Evolutionary conservation across 2,888 invertebrate genomes (phyloP).

Genomic region (Drosophila subsilvestris): DNA sequence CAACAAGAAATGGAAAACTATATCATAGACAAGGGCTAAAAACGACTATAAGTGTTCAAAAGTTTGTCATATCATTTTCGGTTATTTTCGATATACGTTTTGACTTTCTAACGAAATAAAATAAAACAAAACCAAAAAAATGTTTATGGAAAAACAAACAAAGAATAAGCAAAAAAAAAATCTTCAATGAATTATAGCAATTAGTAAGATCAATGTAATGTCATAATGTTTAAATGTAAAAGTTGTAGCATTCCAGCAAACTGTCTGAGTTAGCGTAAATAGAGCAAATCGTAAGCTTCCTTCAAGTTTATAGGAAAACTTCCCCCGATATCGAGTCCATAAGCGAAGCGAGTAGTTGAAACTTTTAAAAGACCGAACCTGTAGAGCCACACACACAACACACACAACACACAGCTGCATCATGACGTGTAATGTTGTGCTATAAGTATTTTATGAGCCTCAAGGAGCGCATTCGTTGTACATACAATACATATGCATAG

Average conservation of each 20-base stretch:
- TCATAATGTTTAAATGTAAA: conserved; percentile 49
- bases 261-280: conserved; percentile 31
- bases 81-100: conserved; percentile 43
- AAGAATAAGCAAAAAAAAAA: conserved; percentile 37
- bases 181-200: conserved; percentile 44
- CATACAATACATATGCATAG: conserved; percentile 37
- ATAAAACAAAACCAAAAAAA: conserved; percentile 2
- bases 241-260: conserved; percentile 44
- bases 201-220: conserved; percentile 48
- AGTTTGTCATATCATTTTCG: conserved; percentile 55
- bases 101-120: conserved; percentile 49
- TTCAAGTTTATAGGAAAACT: conserved; percentile 49
- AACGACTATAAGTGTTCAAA: conserved; percentile 58
- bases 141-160: conserved; percentile 8
- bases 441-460: conserved; percentile 38
- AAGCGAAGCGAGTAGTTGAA: conserved; percentile 55
- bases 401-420: conserved; percentile 1
- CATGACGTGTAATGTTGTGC: conserved; percentile 46
- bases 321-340: conserved; percentile 68
- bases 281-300: conserved; percentile 68
- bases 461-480: conserved; percentile 41
- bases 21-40: conserved; percentile 49
- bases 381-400: conserved; percentile 16
- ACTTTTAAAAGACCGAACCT: conserved; percentile 39
- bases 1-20: conserved; percentile 4